Evolutionary conservation across 2,888 invertebrate species (phyloP), one percentile per base, ranked within the genome.

Genomic region (Catocala nupta): DNA sequence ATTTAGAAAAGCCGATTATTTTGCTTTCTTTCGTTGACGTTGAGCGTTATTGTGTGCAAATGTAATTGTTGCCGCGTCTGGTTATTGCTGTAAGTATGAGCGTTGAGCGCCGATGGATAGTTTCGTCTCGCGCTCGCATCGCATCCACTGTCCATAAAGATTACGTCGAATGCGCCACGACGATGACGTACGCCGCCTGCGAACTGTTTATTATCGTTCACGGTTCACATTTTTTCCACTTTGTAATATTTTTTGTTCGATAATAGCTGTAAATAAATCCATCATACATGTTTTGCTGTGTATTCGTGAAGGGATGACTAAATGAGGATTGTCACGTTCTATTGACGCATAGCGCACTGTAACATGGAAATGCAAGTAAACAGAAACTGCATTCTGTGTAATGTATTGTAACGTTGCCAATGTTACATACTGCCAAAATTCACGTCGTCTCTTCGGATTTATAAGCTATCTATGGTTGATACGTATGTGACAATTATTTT

Each of bases 11-110:
- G 87, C 77, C 75, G 84, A 84, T 91, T 85, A 81, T 81, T 88
- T 90, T 90, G 89, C 86, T 92, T 91, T 92, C 88, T 92, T 93
- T 86, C 87, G 12, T 83, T 84, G 82, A 81, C 75, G 81, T 82
- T 81, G 84, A 59, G 62, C 72, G 79, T 83, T 85, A 93, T 93
- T 93, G 93, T 93, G 92, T 93, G 92, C 90, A 86, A 92, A 92
- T 93, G 89, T 91, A 90, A 91, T 91, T 89, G 92, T 91, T 85
- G 81, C 74, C 72, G 80, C 75, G 87, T 81, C 86, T 81, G 87
- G 87, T 88, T 89, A 90, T 89, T 91, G 89, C 84, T 84, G 88
- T 86, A 85, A 86, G 85, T 85, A 85, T 84, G 83, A 83, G 73
- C 70, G 69, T 42, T 84, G 81, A 83, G 73, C 71, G 70, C 52